These are phyloP conservation scores for Popillia japonica DNA, from an alignment of 1,140 invertebrate species.

Conservation along the genomic window DNA sequence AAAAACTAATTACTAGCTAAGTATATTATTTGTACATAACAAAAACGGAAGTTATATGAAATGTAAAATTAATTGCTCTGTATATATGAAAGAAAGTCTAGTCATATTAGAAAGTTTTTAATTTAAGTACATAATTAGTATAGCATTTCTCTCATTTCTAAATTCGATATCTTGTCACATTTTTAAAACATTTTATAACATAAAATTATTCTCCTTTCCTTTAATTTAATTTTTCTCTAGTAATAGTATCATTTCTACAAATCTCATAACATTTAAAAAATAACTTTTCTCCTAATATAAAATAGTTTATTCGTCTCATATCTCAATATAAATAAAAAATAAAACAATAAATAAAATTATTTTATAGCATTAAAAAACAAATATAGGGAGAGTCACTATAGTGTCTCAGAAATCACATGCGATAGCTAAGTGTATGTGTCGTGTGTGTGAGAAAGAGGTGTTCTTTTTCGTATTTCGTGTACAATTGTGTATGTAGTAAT, in stretches of 20 bases:
- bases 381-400: conserved; percentile 44
- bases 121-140: too few relatives aligned
- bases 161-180: conserved; percentile 23
- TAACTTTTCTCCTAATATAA: conserved; percentile 35
- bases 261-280: conserved; percentile 24
- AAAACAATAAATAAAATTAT: conserved; percentile 47
- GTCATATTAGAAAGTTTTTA: too few relatives aligned
- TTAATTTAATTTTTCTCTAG: background rate
- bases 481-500: conserved; percentile 22
- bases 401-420: conserved; percentile 53
- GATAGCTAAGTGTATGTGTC: conserved; percentile 43
- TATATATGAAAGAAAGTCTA: too few relatives aligned
- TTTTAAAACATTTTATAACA: conserved; percentile 33
- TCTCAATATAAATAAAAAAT: conserved; percentile 40
- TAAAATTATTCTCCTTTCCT: conserved; percentile 26
- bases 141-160: background rate
- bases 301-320: conserved; percentile 36
- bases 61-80: background rate
- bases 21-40: conserved; percentile 8
- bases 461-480: conserved; percentile 20
- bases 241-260: conserved; percentile 18
- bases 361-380: conserved; percentile 54
- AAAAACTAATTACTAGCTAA: background rate
- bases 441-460: background rate
- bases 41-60: conserved; percentile 3